Evolutionary conservation across 2,888 invertebrate genomes (phyloP).

Genomic region (Synanthedon vespiformis): DNA sequence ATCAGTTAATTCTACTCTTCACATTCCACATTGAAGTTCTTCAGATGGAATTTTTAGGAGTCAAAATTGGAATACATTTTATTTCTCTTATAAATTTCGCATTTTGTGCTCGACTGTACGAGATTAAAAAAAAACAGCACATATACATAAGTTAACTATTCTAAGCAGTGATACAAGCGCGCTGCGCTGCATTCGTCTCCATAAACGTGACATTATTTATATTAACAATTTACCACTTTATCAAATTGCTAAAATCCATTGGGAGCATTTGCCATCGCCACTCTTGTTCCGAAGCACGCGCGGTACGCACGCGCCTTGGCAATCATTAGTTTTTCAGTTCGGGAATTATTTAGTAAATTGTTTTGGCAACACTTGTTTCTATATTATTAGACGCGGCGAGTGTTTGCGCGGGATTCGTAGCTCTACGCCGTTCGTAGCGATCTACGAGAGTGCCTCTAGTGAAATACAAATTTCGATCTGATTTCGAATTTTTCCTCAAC

Average conservation of each 20-base stretch:
- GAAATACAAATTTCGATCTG: neutral
- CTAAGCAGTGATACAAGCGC: neutral
- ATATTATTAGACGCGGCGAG: neutral
- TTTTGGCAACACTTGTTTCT: too few relatives aligned
- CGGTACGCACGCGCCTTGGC: slow-evolving; percentile 36
- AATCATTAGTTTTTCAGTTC: slow-evolving; percentile 7
- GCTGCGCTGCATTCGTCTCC: slow-evolving; percentile 9
- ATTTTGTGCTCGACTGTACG: too few relatives aligned
- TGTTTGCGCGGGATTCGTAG: neutral
- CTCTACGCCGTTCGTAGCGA: neutral
- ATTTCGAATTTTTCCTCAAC: neutral
- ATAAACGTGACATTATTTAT: slow-evolving; percentile 29
- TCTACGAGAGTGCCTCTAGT: neutral
- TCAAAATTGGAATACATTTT: too few relatives aligned
- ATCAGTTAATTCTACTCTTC: too few relatives aligned
- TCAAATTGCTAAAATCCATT: slow-evolving; percentile 25
- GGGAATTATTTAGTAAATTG: neutral
- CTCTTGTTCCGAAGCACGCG: slow-evolving; percentile 28
- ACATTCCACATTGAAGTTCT: too few relatives aligned
- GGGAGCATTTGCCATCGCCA: slow-evolving; percentile 18
- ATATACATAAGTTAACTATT: neutral
- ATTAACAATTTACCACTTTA: slow-evolving; percentile 35
- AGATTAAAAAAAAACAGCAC: too few relatives aligned
- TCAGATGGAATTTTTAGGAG: too few relatives aligned
- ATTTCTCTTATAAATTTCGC: too few relatives aligned